Base-by-base conservation (phyloP, 2,797 vertebrate genomes). In the Hypotaenidia okinawae region DNA sequence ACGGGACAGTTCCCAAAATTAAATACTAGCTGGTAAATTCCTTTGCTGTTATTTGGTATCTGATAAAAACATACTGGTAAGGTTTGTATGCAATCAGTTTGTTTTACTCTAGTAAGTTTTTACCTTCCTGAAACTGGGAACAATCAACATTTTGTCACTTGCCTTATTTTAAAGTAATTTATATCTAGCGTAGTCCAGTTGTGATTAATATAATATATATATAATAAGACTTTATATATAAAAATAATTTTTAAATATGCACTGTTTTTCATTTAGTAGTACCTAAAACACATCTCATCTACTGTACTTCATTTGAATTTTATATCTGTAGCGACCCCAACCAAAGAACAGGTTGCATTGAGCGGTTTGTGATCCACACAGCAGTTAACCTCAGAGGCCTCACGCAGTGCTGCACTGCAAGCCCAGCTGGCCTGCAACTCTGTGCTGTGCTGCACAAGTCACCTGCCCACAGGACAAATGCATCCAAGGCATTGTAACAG, bases 401-500 rank as follows among this genome's bases (percentile, higher is more conserved):
- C 14, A 28, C 35, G 4, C 51, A 43, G 43, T 1, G 21, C 27
- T 37, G 7, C 4, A 27, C 41, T 49, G 41, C 63, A 61, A 6
- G 25, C 13, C 37, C 58, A 85, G 24, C 0, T 15, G 25, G 51
- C 55, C 45, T 37, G 24, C 57, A 52, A 32, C 10, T 19, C 28
- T 15, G 32, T 4, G 10, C 1, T 32, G 24, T 9, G 35, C 4
- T 13, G 24, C 54, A 37, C 52, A 90, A 67, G 58, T 3, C 19
- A 43, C 19, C 6, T 35, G 37, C 24, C 32, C 54, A 30, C 13
- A 30, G 24, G 33, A 81, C 43, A 81, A 22, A 22, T 1, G 10
- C 30, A 77, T 69, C 14, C 33, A 51, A 14, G 0, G 0, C 10
- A 14, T 0, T 8, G 18, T 15, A 57, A 57, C 1, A 57, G 55